Evolutionary conservation across 2,888 invertebrate species (phyloP).

Genomic region (Therioaphis trifolii): DNA sequence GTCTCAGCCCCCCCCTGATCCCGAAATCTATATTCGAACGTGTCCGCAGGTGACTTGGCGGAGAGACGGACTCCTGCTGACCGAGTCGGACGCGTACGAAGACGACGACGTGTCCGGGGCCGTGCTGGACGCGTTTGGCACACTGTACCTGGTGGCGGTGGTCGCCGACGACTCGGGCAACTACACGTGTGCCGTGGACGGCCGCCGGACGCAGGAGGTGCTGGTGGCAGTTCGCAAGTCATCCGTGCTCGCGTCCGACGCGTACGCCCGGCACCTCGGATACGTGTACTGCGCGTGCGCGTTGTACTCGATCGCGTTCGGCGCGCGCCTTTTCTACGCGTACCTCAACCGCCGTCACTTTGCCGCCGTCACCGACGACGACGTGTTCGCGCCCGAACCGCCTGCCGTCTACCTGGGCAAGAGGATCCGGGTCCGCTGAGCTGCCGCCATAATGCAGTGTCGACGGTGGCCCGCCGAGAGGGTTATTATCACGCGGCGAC

Average conservation of each 20-base stretch:
- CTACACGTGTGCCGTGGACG: conserved; percentile 78
- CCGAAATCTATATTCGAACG: too few species aligned
- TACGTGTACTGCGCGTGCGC: conserved; percentile 35
- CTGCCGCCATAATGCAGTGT: too few species aligned
- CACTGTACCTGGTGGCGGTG: conserved; percentile 72
- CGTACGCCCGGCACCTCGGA: conserved; percentile 22
- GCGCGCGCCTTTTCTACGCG: conserved; percentile 37
- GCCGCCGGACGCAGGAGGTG: conserved; percentile 71
- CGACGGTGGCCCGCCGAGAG: too few species aligned
- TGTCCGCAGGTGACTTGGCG: conserved; percentile 71
- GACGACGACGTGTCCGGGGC: conserved; percentile 68
- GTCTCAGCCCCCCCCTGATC: too few species aligned
- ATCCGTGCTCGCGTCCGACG: background rate
- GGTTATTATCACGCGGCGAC: too few species aligned
- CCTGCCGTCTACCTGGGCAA: conserved; percentile 22
- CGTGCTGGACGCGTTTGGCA: conserved; percentile 73
- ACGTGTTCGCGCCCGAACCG: background rate
- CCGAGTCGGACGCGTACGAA: conserved; percentile 69
- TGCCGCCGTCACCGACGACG: conserved; percentile 8
- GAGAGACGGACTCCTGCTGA: conserved; percentile 71
- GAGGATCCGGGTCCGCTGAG: conserved; percentile 35
- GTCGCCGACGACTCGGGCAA: conserved; percentile 76
- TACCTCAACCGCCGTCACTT: conserved; percentile 17
- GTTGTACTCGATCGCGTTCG: conserved; percentile 29
- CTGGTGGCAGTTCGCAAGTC: conserved; percentile 17